These are phyloP conservation scores for Botia almorhae DNA, from an alignment of 2,797 vertebrate genomes.

Conservation along the genomic window DNA sequence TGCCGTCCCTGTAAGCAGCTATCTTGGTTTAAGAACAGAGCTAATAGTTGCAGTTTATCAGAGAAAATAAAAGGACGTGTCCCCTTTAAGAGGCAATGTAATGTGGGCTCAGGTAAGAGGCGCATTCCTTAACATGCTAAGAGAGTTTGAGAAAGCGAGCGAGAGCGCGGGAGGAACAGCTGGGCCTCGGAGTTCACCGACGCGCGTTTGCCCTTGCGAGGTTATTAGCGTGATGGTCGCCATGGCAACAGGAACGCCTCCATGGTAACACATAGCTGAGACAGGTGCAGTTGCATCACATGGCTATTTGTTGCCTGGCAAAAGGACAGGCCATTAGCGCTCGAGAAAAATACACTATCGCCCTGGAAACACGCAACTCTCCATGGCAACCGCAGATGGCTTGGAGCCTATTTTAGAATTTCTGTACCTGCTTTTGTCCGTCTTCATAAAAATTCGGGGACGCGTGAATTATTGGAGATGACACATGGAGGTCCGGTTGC, in stretches of 20 bases:
- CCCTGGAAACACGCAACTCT: conserved; percentile 81
- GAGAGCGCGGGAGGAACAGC: conserved; percentile 74
- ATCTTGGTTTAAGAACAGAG: background rate
- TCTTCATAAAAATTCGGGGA: conserved; percentile 71
- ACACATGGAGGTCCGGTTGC: conserved; percentile 71
- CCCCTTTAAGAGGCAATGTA: conserved; percentile 38
- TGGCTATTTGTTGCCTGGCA: conserved; percentile 86
- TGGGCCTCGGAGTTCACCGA: conserved; percentile 76
- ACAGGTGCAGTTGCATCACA: conserved; percentile 85
- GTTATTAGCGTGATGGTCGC: conserved; percentile 84
- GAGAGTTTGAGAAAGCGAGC: conserved; percentile 42
- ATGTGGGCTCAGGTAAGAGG: conserved; percentile 42
- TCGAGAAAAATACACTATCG: conserved; percentile 79
- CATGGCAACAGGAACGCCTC: conserved; percentile 81
- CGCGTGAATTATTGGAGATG: conserved; percentile 73
- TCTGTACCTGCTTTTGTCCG: conserved; percentile 70
- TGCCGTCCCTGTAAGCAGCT: background rate
- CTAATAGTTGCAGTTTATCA: background rate
- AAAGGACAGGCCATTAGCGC: conserved; percentile 86
- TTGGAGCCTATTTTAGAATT: conserved; percentile 69
- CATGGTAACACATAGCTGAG: conserved; percentile 81
- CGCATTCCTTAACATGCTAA: conserved; percentile 74
- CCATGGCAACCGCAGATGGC: conserved; percentile 79
- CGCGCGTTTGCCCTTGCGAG: conserved; percentile 79
- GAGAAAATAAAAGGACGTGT: background rate